phyloP scores from a whole-genome alignment of 2,113 vertebrate genomes.

The Cyrtonyx montezumae region DNA sequence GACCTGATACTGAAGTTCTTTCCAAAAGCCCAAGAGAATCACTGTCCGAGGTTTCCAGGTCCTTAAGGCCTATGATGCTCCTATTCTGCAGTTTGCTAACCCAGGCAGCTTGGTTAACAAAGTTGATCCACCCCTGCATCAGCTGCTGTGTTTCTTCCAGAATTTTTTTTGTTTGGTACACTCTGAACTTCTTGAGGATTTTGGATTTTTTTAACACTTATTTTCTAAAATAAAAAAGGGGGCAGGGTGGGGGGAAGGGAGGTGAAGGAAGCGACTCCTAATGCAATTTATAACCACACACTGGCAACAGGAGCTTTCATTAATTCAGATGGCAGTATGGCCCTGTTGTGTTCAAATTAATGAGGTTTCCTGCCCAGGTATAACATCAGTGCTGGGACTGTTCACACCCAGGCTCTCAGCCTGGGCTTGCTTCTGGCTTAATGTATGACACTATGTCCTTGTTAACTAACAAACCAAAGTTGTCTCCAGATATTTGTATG shows the following conservation, averaged over 20 bases:
- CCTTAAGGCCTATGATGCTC: background rate
- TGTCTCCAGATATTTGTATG: background rate
- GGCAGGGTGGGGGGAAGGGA: too few species aligned
- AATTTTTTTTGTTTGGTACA: background rate
- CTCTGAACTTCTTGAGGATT: fast-evolving
- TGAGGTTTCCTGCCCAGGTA: background rate
- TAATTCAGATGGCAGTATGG: background rate
- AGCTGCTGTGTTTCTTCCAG: background rate
- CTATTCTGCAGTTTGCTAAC: constrained; percentile 7
- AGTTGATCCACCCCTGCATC: background rate
- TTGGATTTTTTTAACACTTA: background rate
- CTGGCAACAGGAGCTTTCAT: background rate
- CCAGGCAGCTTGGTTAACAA: background rate
- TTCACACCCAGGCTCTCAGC: background rate
- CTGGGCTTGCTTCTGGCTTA: background rate
- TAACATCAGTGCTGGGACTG: background rate
- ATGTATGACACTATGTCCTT: background rate
- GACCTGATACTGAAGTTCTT: background rate
- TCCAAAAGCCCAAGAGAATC: background rate
- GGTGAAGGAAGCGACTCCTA: background rate
- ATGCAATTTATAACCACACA: background rate
- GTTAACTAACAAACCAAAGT: background rate
- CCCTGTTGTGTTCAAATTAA: background rate
- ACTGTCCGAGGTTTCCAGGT: background rate
- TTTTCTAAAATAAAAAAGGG: too few species aligned